Base-by-base conservation (phyloP, 2,113 vertebrate species). In the Sula dactylatra region DNA sequence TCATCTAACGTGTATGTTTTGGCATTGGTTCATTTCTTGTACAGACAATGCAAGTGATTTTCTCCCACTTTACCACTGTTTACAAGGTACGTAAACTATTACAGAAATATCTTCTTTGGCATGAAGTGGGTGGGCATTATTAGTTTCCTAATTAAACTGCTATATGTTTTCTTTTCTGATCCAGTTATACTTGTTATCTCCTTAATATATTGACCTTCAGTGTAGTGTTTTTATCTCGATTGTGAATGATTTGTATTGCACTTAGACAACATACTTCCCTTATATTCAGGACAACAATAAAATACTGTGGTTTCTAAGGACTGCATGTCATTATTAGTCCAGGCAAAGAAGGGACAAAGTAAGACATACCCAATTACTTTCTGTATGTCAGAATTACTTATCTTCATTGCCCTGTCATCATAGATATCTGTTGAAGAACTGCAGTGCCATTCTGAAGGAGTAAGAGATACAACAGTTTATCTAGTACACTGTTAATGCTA, bases 291-390 rank as follows among this genome's bases (percentile, higher is more conserved):
- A 8, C 17, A 62, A 88, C 85, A 80, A 26, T 21, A 80, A 59
- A 79, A 72, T 38, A 34, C 13, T 70, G 11, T 38, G 5, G 9
- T 82, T 85, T 94, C 15, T 55, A 67, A 79, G 50, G 27, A 22
- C 14, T 59, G 11, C 12, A 20, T 45, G 17, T 62, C 40, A 34
- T 83, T 62, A 65, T 45, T 56, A 62, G 3, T 25, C 21, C 27
- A 79, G n/a, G 34, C 84, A 90, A 77, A 34, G 2, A 87, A 86
- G 55, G 19, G 67, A 70, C 56, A 93, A 92, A 95, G 32, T 69
- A 96, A 89, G 61, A 78, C 16, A 24, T 27, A 94, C 38, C 21
- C 54, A 21, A 85, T 93, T 92, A 70, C 73, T 93, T 96, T 95
- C 54, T 86, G 12, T 56, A 45, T 71, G 66, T 54, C 34, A 66